These are phyloP conservation scores for Helogale parvula DNA, from an alignment of 2,113 vertebrate species.

Conservation along the genomic window DNA sequence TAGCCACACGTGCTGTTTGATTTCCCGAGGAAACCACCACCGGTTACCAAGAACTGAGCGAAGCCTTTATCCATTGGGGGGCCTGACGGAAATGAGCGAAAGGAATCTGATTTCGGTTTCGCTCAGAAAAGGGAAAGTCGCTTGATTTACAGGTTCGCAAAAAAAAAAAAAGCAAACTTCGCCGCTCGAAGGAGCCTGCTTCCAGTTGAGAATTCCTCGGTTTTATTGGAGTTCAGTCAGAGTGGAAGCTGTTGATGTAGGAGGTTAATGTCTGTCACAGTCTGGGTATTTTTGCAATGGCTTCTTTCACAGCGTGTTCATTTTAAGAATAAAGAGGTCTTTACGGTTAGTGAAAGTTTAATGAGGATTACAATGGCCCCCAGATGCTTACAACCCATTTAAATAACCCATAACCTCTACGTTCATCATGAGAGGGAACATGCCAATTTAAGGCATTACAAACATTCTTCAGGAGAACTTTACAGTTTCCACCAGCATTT, in stretches of 20 bases:
- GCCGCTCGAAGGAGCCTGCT: neutral
- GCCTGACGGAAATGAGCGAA: neutral
- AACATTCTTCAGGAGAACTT: slow-evolving; percentile 60
- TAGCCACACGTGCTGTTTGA: neutral
- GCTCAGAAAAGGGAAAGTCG: neutral
- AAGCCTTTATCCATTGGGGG: neutral
- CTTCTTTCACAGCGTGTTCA: slow-evolving; percentile 71
- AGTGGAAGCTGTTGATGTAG: slow-evolving; percentile 59
- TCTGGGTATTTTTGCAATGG: slow-evolving; percentile 67
- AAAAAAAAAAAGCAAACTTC: slow-evolving; percentile 39
- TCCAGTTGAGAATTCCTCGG: slow-evolving; percentile 42
- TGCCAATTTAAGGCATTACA: slow-evolving; percentile 3
- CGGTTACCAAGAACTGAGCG: neutral
- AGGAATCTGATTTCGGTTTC: neutral
- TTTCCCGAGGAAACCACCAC: neutral
- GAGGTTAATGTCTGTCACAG: slow-evolving; percentile 74
- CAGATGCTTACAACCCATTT: slow-evolving; percentile 66
- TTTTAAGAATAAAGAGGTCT: slow-evolving; percentile 76
- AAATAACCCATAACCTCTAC: slow-evolving; percentile 69
- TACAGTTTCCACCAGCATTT: slow-evolving; percentile 25
- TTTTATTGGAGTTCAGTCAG: slow-evolving; percentile 61
- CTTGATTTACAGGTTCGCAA: slow-evolving; percentile 22
- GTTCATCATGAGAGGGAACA: slow-evolving; percentile 55
- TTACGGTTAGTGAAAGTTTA: slow-evolving; percentile 73
- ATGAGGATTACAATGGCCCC: slow-evolving; percentile 69